These are phyloP conservation scores for Acronicta aceris DNA, from an alignment of 2,888 invertebrate genomes.

Conservation along the genomic window DNA sequence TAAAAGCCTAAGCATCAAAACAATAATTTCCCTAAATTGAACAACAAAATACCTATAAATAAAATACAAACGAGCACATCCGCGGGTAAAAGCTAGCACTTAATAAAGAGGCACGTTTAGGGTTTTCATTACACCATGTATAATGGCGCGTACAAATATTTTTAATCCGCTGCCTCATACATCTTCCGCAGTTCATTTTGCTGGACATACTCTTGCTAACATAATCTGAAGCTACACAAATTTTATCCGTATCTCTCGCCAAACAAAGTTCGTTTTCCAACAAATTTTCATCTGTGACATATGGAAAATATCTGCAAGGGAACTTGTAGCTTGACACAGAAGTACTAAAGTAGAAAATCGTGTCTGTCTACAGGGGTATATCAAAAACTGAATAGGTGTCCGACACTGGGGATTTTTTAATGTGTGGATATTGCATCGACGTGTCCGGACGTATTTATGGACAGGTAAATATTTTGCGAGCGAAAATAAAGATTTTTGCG, in stretches of 20 bases:
- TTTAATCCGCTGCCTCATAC: slow-evolving; percentile 88
- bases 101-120: slow-evolving; percentile 86
- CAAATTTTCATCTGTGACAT: slow-evolving; percentile 15
- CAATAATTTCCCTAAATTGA: slow-evolving; percentile 14
- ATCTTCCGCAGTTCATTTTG: slow-evolving; percentile 88
- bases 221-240: slow-evolving; percentile 49
- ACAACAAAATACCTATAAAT: slow-evolving; percentile 34
- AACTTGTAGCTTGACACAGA: slow-evolving; percentile 33
- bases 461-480: slow-evolving; percentile 72
- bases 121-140: slow-evolving; percentile 87
- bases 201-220: slow-evolving; percentile 78
- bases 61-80: slow-evolving; percentile 25
- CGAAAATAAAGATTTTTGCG: slow-evolving; percentile 34
- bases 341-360: slow-evolving; percentile 41
- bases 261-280: slow-evolving; percentile 47
- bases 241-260: slow-evolving; percentile 49
- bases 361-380: slow-evolving; percentile 45
- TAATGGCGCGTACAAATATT: slow-evolving; percentile 89
- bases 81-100: slow-evolving; percentile 63
- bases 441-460: slow-evolving; percentile 68
- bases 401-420: slow-evolving; percentile 74
- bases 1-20: too few species aligned
- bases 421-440: slow-evolving; percentile 78
- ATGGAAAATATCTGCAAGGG: slow-evolving; percentile 7
- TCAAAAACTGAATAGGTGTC: slow-evolving; percentile 71